Base-by-base conservation (phyloP, 1,140 invertebrate genomes). In the Ips typographus region DNA sequence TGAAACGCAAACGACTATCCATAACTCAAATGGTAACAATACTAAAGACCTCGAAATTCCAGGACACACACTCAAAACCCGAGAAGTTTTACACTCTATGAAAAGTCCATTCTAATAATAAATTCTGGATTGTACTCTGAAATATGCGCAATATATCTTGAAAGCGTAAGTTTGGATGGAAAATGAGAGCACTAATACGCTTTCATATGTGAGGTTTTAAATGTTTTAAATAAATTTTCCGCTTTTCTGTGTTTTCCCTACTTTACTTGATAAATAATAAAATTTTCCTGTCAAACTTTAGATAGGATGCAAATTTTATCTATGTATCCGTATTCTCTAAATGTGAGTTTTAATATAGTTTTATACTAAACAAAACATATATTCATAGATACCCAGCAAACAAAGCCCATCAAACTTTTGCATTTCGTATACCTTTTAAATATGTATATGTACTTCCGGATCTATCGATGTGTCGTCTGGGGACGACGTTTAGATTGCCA, bases 201-300 rank as follows among this genome's bases (percentile, higher is more conserved):
- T 37, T 41, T 41, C 36, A 39, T 41, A 41, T 6, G 40, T 4
- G 7, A 58, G 38, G 37, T 58, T 58, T 41, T 8, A 40, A 58
- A 58, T 22, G 56, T 58, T 58, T 58, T 58, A 58, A 58, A 58
- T 58, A 58, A 55, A 55, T 55, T 41, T 58, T 41, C 56, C 40
- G 56, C 56, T 8, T 38, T 55, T 55, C 37, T 8, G 52, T 22
- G 37, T 55, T 55, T 55, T 55, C 37, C 52, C 37, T 40, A 40
- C 40, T 58, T 41, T 37, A 58, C 4, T 40, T 58, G 56, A 55
- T 58, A 58, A 41, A 58, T 58, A 58, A 58, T 40, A 58, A 39
- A 58, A 58, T 39, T 58, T 40, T 6, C 8, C 7, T 37, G 6
- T 5, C 37, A 58, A 22, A 58, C 37, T 40, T 40, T 41, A 40